Evolutionary conservation across 2,113 vertebrate species (phyloP), one percentile per base, ranked within the genome.

Genomic region (Rhinolophus ferrumequinum): DNA sequence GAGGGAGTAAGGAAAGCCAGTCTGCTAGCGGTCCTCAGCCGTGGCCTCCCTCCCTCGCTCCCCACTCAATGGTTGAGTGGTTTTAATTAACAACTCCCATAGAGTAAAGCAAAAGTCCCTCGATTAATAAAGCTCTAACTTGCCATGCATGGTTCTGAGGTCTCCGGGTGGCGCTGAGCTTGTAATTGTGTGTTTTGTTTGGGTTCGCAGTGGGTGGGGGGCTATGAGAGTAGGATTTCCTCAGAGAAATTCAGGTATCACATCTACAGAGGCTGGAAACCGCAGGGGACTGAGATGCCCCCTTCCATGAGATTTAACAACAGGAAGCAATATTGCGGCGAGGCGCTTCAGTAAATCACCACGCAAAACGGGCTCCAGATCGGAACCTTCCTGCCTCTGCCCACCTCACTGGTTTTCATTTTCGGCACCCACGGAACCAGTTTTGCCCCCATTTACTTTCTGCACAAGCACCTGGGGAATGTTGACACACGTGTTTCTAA

Each of bases 401-500:
- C 47, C 72, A 58, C 79, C 2, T n/a, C 58, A 15, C 1, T 0
- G 41, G 35, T 41, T 94, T 95, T 8, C 7, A 44, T 96, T 88
- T 95, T 97, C 90, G 96, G 47, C 85, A 95, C 58, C 80, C 94
- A 92, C 21, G 44, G 10, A 70, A 88, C 30, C 4, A 85, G 54
- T 33, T 4, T 44, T 81, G 38, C 4, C 54, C 50, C 58, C 21
- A 35, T 44, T 69, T 54, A 4, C 24, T 66, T 90, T 81, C 66
- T 81, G 3, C 22, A 3, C 18, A 5, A 30, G 87, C 56, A 67
- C 84, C 93, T 54, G 69, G 69, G 73, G 8, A 83, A 56, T 76
- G 86, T 82, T 97, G 95, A 96, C 76, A 97, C 98, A 97, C 98
- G 82, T 97, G 94, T 94, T 97, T 85, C 92, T 82, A 87, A 92